Evolutionary conservation across 2,888 invertebrate species (phyloP).

Genomic region (Heliconius charithonia): DNA sequence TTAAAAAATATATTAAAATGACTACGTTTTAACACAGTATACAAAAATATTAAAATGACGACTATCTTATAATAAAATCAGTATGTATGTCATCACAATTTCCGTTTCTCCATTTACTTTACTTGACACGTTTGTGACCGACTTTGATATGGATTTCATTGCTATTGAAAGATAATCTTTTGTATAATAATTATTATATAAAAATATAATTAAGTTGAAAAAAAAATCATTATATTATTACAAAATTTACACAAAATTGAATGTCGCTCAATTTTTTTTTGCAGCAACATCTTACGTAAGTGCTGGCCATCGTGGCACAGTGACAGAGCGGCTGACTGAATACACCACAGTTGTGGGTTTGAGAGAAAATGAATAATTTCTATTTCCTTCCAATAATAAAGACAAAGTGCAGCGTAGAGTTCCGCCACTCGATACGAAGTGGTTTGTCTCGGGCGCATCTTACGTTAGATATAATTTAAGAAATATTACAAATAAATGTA

Average conservation of each 20-base stretch:
- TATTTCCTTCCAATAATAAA: background rate
- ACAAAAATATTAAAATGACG: too few relatives aligned
- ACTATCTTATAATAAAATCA: background rate
- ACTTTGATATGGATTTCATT: background rate
- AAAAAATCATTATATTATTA: background rate
- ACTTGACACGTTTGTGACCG: background rate
- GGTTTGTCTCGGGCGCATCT: background rate
- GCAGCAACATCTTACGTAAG: background rate
- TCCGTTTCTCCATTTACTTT: background rate
- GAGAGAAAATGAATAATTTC: too few relatives aligned
- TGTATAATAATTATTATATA: background rate
- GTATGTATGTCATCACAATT: background rate
- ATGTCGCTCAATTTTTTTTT: background rate
- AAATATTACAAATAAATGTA: background rate
- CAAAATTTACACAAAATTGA: too few relatives aligned
- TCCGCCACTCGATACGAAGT: background rate
- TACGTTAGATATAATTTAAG: background rate
- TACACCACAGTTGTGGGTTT: too few relatives aligned
- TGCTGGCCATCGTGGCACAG: background rate
- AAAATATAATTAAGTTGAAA: background rate
- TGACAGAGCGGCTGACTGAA: background rate
- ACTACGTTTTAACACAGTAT: too few relatives aligned
- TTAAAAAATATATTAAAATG: too few relatives aligned
- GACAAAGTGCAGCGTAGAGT: too few relatives aligned
- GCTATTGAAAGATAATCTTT: background rate